Base-by-base conservation (phyloP, 2,797 vertebrate species). In the Lacerta bilineata region DNA sequence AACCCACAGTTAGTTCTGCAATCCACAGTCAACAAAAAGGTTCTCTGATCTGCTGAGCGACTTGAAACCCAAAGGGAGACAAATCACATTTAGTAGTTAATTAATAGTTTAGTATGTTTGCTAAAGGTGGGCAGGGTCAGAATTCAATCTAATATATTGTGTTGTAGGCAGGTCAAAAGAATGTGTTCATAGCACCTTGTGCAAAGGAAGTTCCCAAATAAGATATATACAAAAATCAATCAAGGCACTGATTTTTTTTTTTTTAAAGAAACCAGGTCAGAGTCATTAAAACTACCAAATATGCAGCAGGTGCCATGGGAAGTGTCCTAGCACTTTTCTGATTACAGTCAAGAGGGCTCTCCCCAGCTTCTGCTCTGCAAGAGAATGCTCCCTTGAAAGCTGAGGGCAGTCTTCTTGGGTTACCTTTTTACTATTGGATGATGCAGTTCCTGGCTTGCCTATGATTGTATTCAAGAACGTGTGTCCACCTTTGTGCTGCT, bases 121-220 rank as follows among this genome's bases (percentile, higher is more conserved):
- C 27, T 89, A 88, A 88, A 87, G 29, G 17, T 86, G 86, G 36
- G 6, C 61, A 33, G 64, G 36, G 83, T 83, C 66, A 80, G 64
- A 87, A 88, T 85, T 69, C 78, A 90, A 20, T 17, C 33, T 71
- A 87, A 84, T 68, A 86, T 87, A 87, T 86, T 86, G 90, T 90
- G n/a, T 82, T 74, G 23, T 33, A 43, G 80, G 66, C 29, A 89
- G 46, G 76, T 88, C 59, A 90, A 33, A 84, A 61, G 55, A 68
- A 83, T n/a, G 46, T 83, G 41, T 87, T 85, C 86, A 87, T 76
- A 89, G 76, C 39, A 46, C 71, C 10, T 43, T 25, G 18, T 46
- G 64, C 66, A 89, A 89, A 81, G 3, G 59, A 88, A 87, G 55
- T 50, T 64, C 75, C 41, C 68, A 33, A 83, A 11, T 88, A 20